Evolutionary conservation across 2,888 invertebrate species (phyloP).

Genomic region (Rhamnusium bicolor): DNA sequence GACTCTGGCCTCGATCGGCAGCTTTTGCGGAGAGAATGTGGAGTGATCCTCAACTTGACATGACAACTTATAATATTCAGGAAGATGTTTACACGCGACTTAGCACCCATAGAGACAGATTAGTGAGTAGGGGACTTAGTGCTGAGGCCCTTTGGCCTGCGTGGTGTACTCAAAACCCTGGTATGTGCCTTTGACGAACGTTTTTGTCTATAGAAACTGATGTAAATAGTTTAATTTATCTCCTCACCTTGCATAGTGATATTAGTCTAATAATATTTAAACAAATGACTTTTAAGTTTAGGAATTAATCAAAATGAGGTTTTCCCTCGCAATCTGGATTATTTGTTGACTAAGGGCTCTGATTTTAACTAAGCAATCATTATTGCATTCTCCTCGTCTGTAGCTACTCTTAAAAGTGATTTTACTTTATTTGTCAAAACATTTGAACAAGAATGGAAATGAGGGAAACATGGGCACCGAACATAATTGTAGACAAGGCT

Average conservation of each 20-base stretch:
- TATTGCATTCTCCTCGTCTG: no score
- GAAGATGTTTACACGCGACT: constrained; percentile 80
- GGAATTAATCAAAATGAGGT: not conserved
- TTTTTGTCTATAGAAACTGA: not conserved
- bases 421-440: no score
- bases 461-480: no score
- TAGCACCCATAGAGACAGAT: constrained; percentile 78
- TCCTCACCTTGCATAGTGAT: constrained; percentile 54
- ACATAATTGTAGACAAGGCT: no score
- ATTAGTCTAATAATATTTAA: constrained; percentile 54
- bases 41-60: constrained; percentile 74
- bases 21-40: constrained; percentile 88
- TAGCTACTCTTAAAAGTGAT: no score
- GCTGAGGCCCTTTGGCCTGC: constrained; percentile 84
- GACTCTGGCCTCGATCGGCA: constrained; percentile 88
- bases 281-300: constrained; percentile 27
- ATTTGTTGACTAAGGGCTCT: not conserved
- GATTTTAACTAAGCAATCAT: no score
- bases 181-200: constrained; percentile 76
- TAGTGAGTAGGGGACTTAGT: constrained; percentile 77
- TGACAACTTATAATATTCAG: constrained; percentile 70
- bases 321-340: not conserved
- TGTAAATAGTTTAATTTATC: constrained; percentile 19
- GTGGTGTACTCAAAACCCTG: constrained; percentile 85
- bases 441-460: no score